Conservation (phyloP, 2,888 invertebrate genomes). For the Himalopsyche japonica region DNA sequence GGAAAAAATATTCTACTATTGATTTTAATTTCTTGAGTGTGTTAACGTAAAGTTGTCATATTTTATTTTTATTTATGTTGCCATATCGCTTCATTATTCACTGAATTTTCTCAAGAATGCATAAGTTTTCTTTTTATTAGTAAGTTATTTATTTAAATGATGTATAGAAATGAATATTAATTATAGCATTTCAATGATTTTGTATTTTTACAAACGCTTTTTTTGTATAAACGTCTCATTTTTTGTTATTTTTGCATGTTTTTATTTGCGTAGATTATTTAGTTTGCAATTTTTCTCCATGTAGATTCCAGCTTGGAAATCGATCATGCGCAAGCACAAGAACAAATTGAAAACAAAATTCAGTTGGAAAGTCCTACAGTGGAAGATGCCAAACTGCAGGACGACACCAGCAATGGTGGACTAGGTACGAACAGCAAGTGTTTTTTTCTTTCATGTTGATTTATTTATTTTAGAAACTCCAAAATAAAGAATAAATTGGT, state of each 20-base stretch:
- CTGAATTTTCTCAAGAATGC: too few relatives aligned
- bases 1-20: too few relatives aligned
- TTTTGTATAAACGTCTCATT: slow-evolving; percentile 39
- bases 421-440: slow-evolving; percentile 55
- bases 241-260: slow-evolving; percentile 36
- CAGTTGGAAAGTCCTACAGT: slow-evolving; percentile 53
- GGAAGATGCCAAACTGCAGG: slow-evolving; percentile 55
- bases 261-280: slow-evolving; percentile 43
- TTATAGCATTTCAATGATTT: background rate
- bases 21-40: too few relatives aligned
- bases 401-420: slow-evolving; percentile 58
- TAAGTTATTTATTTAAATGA: too few relatives aligned
- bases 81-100: too few relatives aligned
- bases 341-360: slow-evolving; percentile 54
- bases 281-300: slow-evolving; percentile 43
- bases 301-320: slow-evolving; percentile 69
- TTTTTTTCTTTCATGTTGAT: slow-evolving; percentile 31
- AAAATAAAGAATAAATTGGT: too few relatives aligned
- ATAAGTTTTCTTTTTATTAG: too few relatives aligned
- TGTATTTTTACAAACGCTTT: slow-evolving; percentile 17
- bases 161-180: too few relatives aligned
- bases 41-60: too few relatives aligned
- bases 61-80: too few relatives aligned
- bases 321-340: slow-evolving; percentile 58
- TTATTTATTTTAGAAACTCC: slow-evolving; percentile 14